Evolutionary conservation across 2,113 vertebrate genomes (phyloP).

Genomic region (Equus przewalskii): DNA sequence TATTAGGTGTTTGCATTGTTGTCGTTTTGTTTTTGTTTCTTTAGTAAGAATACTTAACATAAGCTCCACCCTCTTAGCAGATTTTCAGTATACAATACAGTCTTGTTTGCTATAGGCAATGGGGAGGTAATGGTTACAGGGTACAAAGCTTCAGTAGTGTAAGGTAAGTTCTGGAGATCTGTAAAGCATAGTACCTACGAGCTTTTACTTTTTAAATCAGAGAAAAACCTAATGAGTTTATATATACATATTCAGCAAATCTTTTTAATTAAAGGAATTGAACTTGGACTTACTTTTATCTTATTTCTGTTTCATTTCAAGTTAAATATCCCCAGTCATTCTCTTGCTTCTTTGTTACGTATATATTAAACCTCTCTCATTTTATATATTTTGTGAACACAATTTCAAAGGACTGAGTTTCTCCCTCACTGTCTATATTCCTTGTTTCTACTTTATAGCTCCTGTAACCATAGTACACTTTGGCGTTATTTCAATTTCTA

Average conservation of each 20-base stretch:
- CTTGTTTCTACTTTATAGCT: constrained; percentile 7
- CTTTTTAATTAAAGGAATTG: neutral
- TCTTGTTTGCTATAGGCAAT: neutral
- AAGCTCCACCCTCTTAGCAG: neutral
- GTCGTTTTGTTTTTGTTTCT: neutral
- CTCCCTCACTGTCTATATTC: neutral
- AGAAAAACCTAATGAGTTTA: neutral
- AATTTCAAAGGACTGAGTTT: neutral
- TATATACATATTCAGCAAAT: neutral
- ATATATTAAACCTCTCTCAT: neutral
- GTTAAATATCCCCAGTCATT: neutral
- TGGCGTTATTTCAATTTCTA: constrained; percentile 71
- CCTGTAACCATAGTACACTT: neutral
- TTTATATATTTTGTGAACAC: neutral
- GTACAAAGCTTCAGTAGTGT: neutral
- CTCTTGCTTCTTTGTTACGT: neutral
- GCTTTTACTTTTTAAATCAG: neutral
- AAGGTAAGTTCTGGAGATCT: neutral
- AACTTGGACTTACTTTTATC: neutral
- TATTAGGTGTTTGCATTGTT: neutral
- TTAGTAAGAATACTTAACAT: neutral
- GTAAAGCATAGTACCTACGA: too few species aligned
- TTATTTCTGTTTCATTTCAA: neutral
- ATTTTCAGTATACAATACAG: neutral
- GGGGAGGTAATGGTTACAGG: neutral